Conservation (phyloP, 2,797 vertebrate genomes). For the Vireo griseus region DNA sequence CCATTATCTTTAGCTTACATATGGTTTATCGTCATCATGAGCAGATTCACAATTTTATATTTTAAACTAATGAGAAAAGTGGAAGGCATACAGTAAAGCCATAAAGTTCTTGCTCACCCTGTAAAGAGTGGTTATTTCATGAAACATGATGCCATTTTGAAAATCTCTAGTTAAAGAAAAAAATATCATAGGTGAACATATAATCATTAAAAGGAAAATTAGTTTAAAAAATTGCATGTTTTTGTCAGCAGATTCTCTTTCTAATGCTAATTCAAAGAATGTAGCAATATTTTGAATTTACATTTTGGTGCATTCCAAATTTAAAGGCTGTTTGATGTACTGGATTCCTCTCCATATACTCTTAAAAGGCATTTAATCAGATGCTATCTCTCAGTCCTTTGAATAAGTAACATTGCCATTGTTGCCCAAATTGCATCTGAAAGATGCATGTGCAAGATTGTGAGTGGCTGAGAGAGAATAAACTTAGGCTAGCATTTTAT, state of each 20-base stretch:
- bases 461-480: background rate
- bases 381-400: background rate
- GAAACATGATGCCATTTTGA: background rate
- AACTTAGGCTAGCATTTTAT: background rate
- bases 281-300: background rate
- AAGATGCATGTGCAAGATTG: constrained; percentile 29
- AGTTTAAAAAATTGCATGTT: background rate
- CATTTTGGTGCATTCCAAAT: background rate
- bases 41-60: background rate
- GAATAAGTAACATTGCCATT: background rate
- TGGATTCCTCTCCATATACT: background rate
- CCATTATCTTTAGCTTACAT: background rate
- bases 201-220: background rate
- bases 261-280: background rate
- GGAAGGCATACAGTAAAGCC: background rate
- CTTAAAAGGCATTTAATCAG: constrained; percentile 2
- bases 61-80: background rate
- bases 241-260: background rate
- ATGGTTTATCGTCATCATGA: background rate
- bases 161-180: background rate
- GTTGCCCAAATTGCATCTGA: background rate
- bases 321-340: background rate
- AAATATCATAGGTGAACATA: background rate
- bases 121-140: background rate
- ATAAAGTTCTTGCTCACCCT: background rate